phyloP scores from a whole-genome alignment of 2,888 invertebrate species.

The Calameuta pallipes region DNA sequence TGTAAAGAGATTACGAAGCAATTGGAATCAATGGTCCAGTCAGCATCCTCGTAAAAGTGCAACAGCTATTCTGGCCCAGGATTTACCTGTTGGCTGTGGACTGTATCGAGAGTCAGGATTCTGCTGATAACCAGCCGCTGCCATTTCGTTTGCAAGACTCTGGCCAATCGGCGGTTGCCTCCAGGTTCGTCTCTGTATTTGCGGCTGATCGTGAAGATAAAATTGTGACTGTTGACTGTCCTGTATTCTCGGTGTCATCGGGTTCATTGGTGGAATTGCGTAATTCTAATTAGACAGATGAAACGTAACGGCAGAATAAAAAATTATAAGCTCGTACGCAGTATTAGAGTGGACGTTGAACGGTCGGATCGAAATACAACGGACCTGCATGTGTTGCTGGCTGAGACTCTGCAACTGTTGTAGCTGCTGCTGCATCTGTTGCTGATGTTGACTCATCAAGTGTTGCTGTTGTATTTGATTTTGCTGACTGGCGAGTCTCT shows the following conservation, averaged over 20 bases:
- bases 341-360: no score
- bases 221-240: conserved; percentile 73
- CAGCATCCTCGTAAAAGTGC: no score
- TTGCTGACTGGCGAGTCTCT: conserved; percentile 86
- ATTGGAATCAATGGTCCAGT: no score
- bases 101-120: conserved; percentile 56
- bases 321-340: no score
- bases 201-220: conserved; percentile 78
- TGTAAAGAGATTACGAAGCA: conserved; percentile 20
- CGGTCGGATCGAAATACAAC: no score
- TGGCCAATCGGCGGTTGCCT: conserved; percentile 66
- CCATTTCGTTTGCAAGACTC: conserved; percentile 61
- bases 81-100: conserved; percentile 51
- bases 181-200: conserved; percentile 68
- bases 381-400: conserved; percentile 59
- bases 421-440: conserved; percentile 71
- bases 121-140: conserved; percentile 58
- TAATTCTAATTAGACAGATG: conserved; percentile 43
- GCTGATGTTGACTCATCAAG: conserved; percentile 69
- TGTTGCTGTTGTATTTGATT: conserved; percentile 78
- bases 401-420: conserved; percentile 68
- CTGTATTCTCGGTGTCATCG: conserved; percentile 55
- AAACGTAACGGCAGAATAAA: no score
- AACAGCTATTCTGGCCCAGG: neutral
- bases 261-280: conserved; percentile 53